Evolutionary conservation across 2,797 vertebrate genomes (phyloP), one percentile per base, ranked within the genome.

Genomic region (Artibeus jamaicensis): DNA sequence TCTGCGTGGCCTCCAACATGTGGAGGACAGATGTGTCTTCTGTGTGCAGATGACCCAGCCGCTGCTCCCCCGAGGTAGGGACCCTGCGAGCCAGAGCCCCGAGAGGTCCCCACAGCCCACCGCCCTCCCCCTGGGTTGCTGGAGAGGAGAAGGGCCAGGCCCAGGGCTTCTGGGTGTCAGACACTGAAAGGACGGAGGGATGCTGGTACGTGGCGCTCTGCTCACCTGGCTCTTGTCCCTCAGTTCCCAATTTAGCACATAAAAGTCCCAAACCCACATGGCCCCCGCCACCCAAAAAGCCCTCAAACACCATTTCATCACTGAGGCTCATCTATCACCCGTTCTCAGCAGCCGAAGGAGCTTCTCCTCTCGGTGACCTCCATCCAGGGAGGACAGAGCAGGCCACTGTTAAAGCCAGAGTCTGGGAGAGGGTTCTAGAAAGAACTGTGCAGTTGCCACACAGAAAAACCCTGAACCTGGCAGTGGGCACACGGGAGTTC

Each of bases 1-100:
- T 98, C 93, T 96, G 97, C 98, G 94, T 50, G 0, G 98, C 98
- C 98, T 87, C 86, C 44, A 85, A 98, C 99, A 99, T 99, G 99
- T 99, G 99, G 98, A 96, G 97, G 98, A 96, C 99, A 99, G 99
- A 99, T 99, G 99, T 99, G 98, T 96, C 98, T 98, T 98, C 97
- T 42, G 89, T 98, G 98, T 97, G 96, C 97, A 98, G 98, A 98
- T 97, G 98, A 98, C 98, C 97, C 93, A 98, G 97, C 97, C 96
- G 98, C 98, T 98, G 98, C 97, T 98, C 97, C 97, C 98, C 96
- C 18, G 68, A 96, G 97, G 98, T 90, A 97, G 96, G 96, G 96
- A 97, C 95, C 91, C 89, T 39, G 74, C 53, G 94, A 96, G 94
- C 93, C 18, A 18, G 67, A 84, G 62, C 55, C 94, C 86, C 1